phyloP scores from a whole-genome alignment of 1,140 invertebrate species.

The Colletes latitarsis region DNA sequence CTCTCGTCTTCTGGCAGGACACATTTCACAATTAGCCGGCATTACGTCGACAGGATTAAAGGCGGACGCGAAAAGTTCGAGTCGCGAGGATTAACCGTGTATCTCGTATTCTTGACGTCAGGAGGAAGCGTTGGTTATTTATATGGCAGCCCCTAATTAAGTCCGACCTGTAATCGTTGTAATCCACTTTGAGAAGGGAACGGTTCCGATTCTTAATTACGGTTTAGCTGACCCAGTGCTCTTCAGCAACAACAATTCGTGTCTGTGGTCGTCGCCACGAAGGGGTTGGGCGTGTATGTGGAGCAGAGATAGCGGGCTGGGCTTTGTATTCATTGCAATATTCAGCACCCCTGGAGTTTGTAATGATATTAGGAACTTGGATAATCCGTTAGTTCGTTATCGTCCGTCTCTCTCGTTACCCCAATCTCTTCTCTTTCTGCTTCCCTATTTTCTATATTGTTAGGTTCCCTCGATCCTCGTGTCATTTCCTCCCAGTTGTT shows the following conservation, averaged over 20 bases:
- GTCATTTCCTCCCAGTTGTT: not conserved
- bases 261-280: no score
- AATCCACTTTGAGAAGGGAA: slow-evolving; percentile 60
- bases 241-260: not conserved
- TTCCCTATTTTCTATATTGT: not conserved
- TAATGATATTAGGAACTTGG: slow-evolving; percentile 58
- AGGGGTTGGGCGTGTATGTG: not conserved
- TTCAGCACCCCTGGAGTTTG: slow-evolving; percentile 46
- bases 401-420: not conserved
- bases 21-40: slow-evolving; percentile 52
- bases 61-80: slow-evolving; percentile 47
- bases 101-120: slow-evolving; percentile 50
- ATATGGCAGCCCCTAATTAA: slow-evolving; percentile 59
- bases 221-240: slow-evolving; percentile 41
- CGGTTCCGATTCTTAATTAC: slow-evolving; percentile 33
- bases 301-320: not conserved
- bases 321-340: slow-evolving; percentile 55
- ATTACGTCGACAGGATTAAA: slow-evolving; percentile 56
- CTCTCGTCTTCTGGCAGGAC: slow-evolving; percentile 23
- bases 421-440: not conserved
- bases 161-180: slow-evolving; percentile 53
- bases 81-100: slow-evolving; percentile 44
- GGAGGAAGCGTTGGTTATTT: slow-evolving; percentile 55
- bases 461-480: not conserved
- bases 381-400: slow-evolving; percentile 53